These are phyloP conservation scores for Achlya flavicornis DNA, from an alignment of 2,888 invertebrate species.

Conservation along the genomic window DNA sequence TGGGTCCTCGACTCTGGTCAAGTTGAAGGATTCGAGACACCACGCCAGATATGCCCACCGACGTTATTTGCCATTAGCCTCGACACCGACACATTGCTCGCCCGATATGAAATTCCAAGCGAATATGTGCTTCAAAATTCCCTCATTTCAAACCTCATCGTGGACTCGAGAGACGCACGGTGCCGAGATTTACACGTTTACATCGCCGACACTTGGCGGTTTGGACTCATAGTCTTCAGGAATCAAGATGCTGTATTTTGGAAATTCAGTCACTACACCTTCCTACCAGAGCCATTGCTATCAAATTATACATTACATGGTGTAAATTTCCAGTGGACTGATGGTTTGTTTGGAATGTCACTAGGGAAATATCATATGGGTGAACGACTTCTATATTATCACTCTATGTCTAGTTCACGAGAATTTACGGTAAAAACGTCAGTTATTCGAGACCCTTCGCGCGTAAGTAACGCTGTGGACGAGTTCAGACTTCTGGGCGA, in stretches of 20 bases:
- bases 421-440: conserved; percentile 90
- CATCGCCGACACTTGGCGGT: conserved; percentile 88
- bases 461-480: conserved; percentile 62
- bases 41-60: conserved; percentile 88
- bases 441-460: conserved; percentile 86
- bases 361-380: conserved; percentile 83
- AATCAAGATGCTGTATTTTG: conserved; percentile 84
- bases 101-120: conserved; percentile 86
- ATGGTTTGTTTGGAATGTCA: conserved; percentile 91
- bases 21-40: conserved; percentile 86
- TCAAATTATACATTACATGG: conserved; percentile 90
- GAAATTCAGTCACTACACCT: conserved; percentile 87
- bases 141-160: conserved; percentile 87
- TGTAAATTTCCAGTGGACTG: conserved; percentile 91
- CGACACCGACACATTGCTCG: conserved; percentile 85
- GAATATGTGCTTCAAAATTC: conserved; percentile 87
- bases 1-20: conserved; percentile 93
- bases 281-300: conserved; percentile 88
- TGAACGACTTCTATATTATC: conserved; percentile 89
- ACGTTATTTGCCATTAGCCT: conserved; percentile 89
- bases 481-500: conserved; percentile 76
- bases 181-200: conserved; percentile 87
- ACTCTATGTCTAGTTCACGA: conserved; percentile 91
- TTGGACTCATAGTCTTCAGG: conserved; percentile 85
- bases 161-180: conserved; percentile 85